Base-by-base conservation (phyloP, 2,113 vertebrate genomes). In the Electrona antarctica region DNA sequence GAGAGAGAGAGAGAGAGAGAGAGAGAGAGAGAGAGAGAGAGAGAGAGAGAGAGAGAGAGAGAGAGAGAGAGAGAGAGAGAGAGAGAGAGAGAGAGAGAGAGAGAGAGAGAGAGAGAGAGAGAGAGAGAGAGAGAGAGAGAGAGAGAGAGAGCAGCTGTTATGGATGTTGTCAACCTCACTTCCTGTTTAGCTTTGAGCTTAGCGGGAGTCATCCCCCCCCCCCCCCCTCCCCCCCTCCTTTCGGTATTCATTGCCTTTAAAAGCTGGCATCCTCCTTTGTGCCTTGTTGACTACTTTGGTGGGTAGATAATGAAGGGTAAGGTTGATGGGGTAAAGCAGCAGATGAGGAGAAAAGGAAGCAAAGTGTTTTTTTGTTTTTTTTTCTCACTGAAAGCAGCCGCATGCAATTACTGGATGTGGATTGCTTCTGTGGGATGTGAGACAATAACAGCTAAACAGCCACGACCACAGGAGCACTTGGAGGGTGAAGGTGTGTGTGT, bases 231-330 rank as follows among this genome's bases (percentile, higher is more conserved):
- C 33, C 33, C 33, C 33, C 8, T 49, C 49, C 7, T 64, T 10
- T 49, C 45, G 21, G 8, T 7, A 12, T 60, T 50, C 46, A n/a
- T 63, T 63, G 58, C 49, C 52, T 10, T 67, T 60, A 57, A 54
- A 64, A 7, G n/a, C 60, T 60, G 54, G 55, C 74, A 65, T 62
- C 52, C 57, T 67, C 68, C 61, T 46, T 8, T 29, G 55, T 58
- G 54, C 64, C 14, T 41, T 65, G 60, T 64, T 64, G 67, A 65
- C 61, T 59, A 58, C 68, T 77, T 71, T 49, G 41, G 67, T 71
- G 74, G 57, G 67, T 41, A 41, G 67, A 71, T 71, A 71, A 77
- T 71, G 68, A 70, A 71, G 74, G 70, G 47, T 73, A 54, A 69
- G 60, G 59, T 60, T 29, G 48, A 47, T 33, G 48, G 65, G 69